Percentiles rank a stretch among this genome's conserved stretches.
These are phyloP conservation scores for Steinernema hermaphroditum DNA, from an alignment of 2,888 invertebrate genomes.

Conservation along the genomic window DNA sequence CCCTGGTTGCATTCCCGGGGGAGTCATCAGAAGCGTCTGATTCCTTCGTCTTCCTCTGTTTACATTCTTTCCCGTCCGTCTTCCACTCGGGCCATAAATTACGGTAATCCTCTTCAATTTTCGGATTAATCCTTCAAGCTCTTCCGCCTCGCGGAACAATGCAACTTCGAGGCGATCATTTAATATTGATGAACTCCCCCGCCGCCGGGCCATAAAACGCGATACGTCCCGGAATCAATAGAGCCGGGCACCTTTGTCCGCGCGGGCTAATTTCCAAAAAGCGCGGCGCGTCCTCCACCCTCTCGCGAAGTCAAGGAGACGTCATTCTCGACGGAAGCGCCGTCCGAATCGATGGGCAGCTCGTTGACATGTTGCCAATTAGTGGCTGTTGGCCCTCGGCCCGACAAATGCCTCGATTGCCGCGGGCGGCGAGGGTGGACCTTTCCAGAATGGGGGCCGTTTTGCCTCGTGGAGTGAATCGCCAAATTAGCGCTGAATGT, in stretches of 20 bases:
- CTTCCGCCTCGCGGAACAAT: background rate
- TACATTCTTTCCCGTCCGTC: no score
- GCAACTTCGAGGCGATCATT: background rate
- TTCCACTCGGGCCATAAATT: no score
- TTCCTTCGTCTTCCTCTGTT: no score
- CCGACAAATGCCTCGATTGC: background rate
- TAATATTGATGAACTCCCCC: conserved; percentile 7
- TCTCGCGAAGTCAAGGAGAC: background rate
- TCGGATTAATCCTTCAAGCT: no score
- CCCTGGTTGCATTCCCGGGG: no score
- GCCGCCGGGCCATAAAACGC: background rate
- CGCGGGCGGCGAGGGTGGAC: conserved; percentile 9
- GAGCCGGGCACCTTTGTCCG: background rate
- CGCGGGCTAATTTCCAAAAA: background rate
- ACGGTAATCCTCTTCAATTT: no score
- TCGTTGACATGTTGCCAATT: conserved; percentile 23
- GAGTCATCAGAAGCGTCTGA: no score
- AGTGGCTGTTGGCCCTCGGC: background rate
- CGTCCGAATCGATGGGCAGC: background rate
- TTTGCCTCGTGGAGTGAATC: no score
- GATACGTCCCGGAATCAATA: background rate
- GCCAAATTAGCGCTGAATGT: no score
- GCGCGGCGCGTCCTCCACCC: background rate
- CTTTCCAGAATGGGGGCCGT: no score
- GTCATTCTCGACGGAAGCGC: background rate